These are phyloP conservation scores for Monopis laevigella DNA, from an alignment of 2,888 invertebrate species.

Conservation along the genomic window DNA sequence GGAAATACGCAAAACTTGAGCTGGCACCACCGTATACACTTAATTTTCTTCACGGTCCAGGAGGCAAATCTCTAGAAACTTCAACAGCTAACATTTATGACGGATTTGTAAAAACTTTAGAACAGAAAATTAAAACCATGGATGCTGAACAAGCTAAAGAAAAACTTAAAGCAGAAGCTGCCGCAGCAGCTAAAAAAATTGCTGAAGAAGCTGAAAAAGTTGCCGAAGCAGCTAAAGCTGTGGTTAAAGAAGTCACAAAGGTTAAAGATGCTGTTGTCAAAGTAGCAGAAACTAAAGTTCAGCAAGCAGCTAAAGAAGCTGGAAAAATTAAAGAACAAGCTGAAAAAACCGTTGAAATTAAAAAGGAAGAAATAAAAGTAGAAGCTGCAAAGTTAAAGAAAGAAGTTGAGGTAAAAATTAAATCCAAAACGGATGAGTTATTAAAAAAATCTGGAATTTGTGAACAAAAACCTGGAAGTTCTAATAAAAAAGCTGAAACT, in stretches of 20 bases:
- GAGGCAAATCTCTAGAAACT: slow-evolving; percentile 22
- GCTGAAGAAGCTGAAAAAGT: slow-evolving; percentile 22
- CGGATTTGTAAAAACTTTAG: not conserved
- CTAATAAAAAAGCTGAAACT: too few species aligned
- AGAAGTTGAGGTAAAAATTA: too few species aligned
- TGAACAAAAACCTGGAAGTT: too few species aligned
- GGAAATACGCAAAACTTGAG: slow-evolving; percentile 49
- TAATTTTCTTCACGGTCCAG: slow-evolving; percentile 31
- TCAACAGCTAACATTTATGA: not conserved
- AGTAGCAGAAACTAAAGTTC: slow-evolving; percentile 15
- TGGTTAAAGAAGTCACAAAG: slow-evolving; percentile 13
- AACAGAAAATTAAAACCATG: slow-evolving; percentile 16
- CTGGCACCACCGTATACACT: slow-evolving; percentile 40
- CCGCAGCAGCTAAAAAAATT: slow-evolving; percentile 15
- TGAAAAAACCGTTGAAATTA: not conserved
- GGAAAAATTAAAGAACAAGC: slow-evolving; percentile 5
- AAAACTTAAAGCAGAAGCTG: slow-evolving; percentile 24
- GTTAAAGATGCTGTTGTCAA: not conserved
- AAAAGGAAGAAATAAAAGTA: slow-evolving; percentile 16
- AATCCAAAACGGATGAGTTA: too few species aligned
- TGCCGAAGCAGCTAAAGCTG: slow-evolving; percentile 18
- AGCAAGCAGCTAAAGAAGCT: slow-evolving; percentile 17
- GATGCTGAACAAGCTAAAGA: slow-evolving; percentile 26
- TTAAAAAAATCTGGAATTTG: too few species aligned
- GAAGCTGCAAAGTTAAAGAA: slow-evolving; percentile 9